phyloP scores from a whole-genome alignment of 2,888 invertebrate species.

The Thymelicus sylvestris region DNA sequence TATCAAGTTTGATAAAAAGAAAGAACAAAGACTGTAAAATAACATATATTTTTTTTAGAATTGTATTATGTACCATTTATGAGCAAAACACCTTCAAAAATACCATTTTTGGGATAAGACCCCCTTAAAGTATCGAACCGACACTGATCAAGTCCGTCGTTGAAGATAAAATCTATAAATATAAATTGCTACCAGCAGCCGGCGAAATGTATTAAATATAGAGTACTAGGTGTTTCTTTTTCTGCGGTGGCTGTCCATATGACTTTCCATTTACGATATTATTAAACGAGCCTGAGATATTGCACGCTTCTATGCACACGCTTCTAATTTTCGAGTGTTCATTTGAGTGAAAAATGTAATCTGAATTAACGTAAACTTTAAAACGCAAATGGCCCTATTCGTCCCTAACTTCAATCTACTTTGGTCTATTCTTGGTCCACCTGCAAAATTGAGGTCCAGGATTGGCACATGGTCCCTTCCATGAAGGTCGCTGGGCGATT shows the following conservation, averaged over 20 bases:
- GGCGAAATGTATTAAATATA: constrained; percentile 42
- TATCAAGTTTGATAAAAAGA: too few species aligned
- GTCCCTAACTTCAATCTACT: too few species aligned
- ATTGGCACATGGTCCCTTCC: too few species aligned
- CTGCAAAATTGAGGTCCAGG: too few species aligned
- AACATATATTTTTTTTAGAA: too few species aligned
- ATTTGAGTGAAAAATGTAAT: background rate
- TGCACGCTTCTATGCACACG: background rate
- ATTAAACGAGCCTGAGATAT: constrained; percentile 30
- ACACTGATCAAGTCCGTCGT: constrained; percentile 42
- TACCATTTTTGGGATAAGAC: too few species aligned
- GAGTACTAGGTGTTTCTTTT: constrained; percentile 37
- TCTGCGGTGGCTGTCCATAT: constrained; percentile 42
- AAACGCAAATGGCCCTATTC: too few species aligned
- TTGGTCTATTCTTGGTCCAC: too few species aligned
- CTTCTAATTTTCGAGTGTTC: constrained; percentile 3
- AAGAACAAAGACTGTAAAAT: too few species aligned
- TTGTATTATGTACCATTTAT: too few species aligned
- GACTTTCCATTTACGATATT: constrained; percentile 42
- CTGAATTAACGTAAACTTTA: background rate
- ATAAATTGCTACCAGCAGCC: constrained; percentile 38
- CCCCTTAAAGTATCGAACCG: constrained; percentile 41
- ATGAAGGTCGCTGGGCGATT: too few species aligned
- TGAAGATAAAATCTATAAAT: constrained; percentile 42
- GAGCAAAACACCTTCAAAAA: too few species aligned